Conservation (phyloP, 2,797 vertebrate species). For the Merluccius polli region DNA sequence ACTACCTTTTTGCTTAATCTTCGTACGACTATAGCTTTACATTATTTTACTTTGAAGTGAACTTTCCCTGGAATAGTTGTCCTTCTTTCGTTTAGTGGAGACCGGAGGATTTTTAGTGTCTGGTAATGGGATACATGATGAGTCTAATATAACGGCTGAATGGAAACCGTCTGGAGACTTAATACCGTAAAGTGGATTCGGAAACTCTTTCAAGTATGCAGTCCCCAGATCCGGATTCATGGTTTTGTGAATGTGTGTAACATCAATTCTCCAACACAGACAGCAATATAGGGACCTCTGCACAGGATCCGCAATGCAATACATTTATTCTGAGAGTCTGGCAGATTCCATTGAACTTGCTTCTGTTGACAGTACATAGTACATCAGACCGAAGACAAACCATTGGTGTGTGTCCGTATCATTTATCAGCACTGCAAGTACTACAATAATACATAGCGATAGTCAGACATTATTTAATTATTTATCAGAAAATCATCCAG, state of each 20-base stretch:
- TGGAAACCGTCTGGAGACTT: too few relatives aligned
- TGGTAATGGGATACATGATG: background rate
- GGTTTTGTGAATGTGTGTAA: background rate
- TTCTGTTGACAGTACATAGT: background rate
- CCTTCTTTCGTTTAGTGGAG: background rate
- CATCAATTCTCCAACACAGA: background rate
- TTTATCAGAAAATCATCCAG: too few relatives aligned
- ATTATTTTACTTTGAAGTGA: background rate
- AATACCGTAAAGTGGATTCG: too few relatives aligned
- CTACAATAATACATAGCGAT: too few relatives aligned
- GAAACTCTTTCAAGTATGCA: background rate
- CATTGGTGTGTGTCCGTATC: too few relatives aligned
- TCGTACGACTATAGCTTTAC: background rate
- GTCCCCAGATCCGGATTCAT: background rate
- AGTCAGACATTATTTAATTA: too few relatives aligned
- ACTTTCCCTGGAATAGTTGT: background rate
- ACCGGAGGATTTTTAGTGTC: background rate
- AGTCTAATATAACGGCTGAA: background rate
- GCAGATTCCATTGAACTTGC: background rate
- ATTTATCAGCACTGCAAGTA: too few relatives aligned
- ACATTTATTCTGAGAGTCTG: too few relatives aligned
- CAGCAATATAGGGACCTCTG: background rate
- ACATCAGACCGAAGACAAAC: too few relatives aligned
- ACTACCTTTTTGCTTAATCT: background rate
- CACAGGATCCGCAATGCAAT: background rate